Evolutionary conservation across 2,797 vertebrate species (phyloP).

Genomic region (Pristis pectinata): DNA sequence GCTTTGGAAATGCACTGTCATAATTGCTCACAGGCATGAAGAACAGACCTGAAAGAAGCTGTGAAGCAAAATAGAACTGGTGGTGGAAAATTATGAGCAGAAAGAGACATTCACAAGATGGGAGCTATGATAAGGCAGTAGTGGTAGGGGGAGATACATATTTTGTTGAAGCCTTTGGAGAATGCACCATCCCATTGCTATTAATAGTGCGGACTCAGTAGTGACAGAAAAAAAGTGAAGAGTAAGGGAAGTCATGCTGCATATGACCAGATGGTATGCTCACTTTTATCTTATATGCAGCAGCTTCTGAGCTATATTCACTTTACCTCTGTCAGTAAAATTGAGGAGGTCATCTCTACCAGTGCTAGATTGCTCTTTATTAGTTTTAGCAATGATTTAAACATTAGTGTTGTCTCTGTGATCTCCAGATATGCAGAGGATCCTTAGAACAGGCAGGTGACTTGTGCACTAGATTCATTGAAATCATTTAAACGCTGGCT

Average conservation of each 20-base stretch:
- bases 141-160: neutral
- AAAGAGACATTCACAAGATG: neutral
- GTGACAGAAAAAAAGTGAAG: neutral
- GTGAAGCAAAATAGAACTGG: neutral
- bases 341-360: neutral
- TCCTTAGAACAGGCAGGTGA: neutral
- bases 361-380: neutral
- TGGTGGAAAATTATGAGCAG: neutral
- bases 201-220: neutral
- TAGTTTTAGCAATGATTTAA: neutral
- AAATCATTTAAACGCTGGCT: neutral
- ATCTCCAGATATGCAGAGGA: neutral
- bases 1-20: neutral
- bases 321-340: neutral
- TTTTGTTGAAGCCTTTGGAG: neutral
- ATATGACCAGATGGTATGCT: neutral
- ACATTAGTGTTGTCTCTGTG: neutral
- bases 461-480: neutral
- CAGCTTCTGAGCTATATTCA: neutral
- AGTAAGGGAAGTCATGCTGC: neutral
- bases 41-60: neutral
- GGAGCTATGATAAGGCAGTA: neutral
- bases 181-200: neutral
- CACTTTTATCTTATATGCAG: neutral
- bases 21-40: neutral